Evolutionary conservation across 1,140 invertebrate species (phyloP), one percentile per base, ranked within the genome.

Genomic region (Drosophila kanapiae): DNA sequence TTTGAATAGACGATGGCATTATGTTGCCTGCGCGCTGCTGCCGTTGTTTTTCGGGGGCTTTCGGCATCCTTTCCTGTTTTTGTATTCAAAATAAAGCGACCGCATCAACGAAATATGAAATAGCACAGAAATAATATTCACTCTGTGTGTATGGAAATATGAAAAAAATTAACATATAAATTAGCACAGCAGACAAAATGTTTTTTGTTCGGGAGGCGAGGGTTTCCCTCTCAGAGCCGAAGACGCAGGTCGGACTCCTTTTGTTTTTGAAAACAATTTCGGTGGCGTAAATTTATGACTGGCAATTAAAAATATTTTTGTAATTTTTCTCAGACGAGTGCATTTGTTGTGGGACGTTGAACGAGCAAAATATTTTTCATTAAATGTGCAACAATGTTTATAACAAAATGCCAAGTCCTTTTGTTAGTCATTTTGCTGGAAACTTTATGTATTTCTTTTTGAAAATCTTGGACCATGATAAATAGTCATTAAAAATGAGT

Each of bases 121-220:
- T 77, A 78, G 75, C 72, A 76, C 71, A 75, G 51, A 78, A 78
- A 78, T 78, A 78, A 51, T 70, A 78, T 63, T 78, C 65, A 59
- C 43, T 62, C 45, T 76, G 35, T 78, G 64, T 57, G 64, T 57
- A 47, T 70, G 65, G 69, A 78, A 80, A 80, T 80, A 72, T 68
- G 76, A 68, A 64, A 76, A 78, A 80, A 80, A 80, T 80, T 80
- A 80, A 79, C 78, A 80, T 80, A 80, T 80, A 80, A 80, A 80
- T 80, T 80, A 80, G 78, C 78, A 80, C 38, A 75, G 70, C 69
- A 80, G 69, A 60, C 69, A 80, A 80, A 79, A 70, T 61, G 64
- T 48, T 57, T 48, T 33, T n/a, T n/a, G n/a, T n/a, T n/a, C n/a
- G 40, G 42, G 63, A 48, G 63, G 42, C 35, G 35, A 47, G 40